Evolutionary conservation across 2,888 invertebrate species (phyloP).

Genomic region (Agrochola macilenta): DNA sequence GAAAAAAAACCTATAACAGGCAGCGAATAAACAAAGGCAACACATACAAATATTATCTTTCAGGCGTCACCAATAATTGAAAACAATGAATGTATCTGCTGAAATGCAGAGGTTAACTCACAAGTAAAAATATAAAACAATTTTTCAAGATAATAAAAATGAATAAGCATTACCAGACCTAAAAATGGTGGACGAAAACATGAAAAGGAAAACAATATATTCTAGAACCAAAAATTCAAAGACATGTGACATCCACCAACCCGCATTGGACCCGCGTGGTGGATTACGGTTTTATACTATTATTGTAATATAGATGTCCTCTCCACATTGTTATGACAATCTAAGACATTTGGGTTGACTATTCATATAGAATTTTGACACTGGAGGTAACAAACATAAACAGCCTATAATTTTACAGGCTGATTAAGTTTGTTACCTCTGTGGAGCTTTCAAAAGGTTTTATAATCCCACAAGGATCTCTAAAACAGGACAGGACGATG

Average conservation of each 20-base stretch:
- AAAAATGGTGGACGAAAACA: too few species aligned
- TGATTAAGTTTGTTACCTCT: too few species aligned
- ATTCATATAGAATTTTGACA: too few species aligned
- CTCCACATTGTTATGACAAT: too few species aligned
- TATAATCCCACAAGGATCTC: conserved; percentile 47
- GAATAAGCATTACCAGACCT: background rate
- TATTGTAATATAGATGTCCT: too few species aligned
- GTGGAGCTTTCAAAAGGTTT: background rate
- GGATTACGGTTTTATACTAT: too few species aligned
- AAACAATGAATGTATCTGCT: conserved; percentile 8
- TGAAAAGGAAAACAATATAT: too few species aligned
- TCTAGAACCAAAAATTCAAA: background rate
- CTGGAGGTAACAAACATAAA: too few species aligned
- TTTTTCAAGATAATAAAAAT: background rate
- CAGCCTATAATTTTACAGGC: too few species aligned
- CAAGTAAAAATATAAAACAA: background rate
- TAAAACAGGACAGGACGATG: conserved; percentile 69
- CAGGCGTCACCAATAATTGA: background rate
- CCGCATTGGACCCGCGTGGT: background rate
- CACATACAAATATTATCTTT: background rate
- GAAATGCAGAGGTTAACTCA: conserved; percentile 1
- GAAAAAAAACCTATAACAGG: background rate
- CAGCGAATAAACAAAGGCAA: conserved; percentile 1
- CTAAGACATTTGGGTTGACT: too few species aligned
- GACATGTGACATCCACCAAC: background rate